Evolutionary conservation across 2,888 invertebrate species (phyloP), one percentile per base, ranked within the genome.

Genomic region (Philereme transversata): DNA sequence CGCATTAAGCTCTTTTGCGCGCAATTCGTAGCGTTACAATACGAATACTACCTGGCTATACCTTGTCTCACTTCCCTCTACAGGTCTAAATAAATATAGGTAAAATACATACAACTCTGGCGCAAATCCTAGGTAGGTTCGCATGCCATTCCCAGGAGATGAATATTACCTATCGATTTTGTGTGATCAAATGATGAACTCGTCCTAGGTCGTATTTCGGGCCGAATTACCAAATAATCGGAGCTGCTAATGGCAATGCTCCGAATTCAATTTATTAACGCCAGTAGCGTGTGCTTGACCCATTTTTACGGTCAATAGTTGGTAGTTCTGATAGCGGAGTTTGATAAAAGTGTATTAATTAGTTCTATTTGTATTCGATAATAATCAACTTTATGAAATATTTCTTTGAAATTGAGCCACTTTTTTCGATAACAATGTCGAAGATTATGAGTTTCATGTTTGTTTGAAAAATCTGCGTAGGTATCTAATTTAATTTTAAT

Each of bases 221-320:
- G 57, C 50, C 50, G 34, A 61, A 65, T 69, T 62, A 51, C 71
- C 73, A 72, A 75, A 76, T 74, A 65, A 75, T 72, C 74, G 66
- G 60, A 56, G 55, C 67, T 57, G 66, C 69, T 78, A 78, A 81
- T 79, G 71, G 74, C 70, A 72, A 73, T 72, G 73, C 61, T 71
- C 62, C 67, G 53, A 65, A 72, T 72, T 70, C 61, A 74, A 76
- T 78, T 76, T 75, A 78, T 76, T 75, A 74, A 70, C 64, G 71
- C 59, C 46, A 51, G 47, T 35, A 45, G 45, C 60, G 56, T 61
- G 57, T 52, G 62, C 60, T 68, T 71, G 69, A 69, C 69, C 69
- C 54, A 69, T 65, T 68, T 69, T 51, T 53, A 50, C 57, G 46
- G 47, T 66, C 57, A 50, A 54, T 57, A 51, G 57, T 43, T 9